Evolutionary conservation across 2,113 vertebrate species (phyloP), one percentile per base, ranked within the genome.

Genomic region (Brienomyrus longianalis): DNA sequence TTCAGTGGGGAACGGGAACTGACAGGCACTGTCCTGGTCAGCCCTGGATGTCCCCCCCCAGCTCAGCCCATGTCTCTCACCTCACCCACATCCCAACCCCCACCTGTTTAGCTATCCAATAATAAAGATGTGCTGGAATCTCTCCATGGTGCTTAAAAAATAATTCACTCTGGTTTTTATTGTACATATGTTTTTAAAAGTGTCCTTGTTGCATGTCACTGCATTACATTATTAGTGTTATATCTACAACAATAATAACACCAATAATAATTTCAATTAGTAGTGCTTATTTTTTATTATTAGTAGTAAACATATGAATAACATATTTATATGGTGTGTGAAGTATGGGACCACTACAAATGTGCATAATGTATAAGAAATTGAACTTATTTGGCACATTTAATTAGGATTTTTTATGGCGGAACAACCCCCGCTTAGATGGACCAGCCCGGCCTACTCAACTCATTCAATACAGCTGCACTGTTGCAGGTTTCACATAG

Each of bases 21-120:
- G 95, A 95, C 95, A 95, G 59, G 83, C 3, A 88, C 93, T 93
- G 92, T 93, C 93, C 92, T 23, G 89, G 88, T 88, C 84, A 90
- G 88, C 92, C 91, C 90, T 88, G 85, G 88, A 90, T 89, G 89
- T 59, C 92, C 94, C 94, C 89, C 92, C 90, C 15, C 89, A 59
- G 92, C 70, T 91, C 93, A 85, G 8, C 51, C 5, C 45, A 54
- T 62, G 89, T 90, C 92, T 92, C 86, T 90, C 48, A 50, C 85
- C 74, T 83, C 35, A 85, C 92, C 89, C 70, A 54, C 83, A 39
- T 13, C 21, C 48, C 51, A 5, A 3, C 59, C 45, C 45, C 23
- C 3, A 74, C 45, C 17, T 23, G n/a, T 59, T 59, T 2, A 59
- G 21, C 56, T 23, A 17, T 56, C 52, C 17, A 0, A 5, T 19